Percentiles rank a stretch among this genome's conserved stretches.
These are phyloP conservation scores for Nycteola revayana DNA, from an alignment of 2,888 invertebrate species.

Conservation along the genomic window DNA sequence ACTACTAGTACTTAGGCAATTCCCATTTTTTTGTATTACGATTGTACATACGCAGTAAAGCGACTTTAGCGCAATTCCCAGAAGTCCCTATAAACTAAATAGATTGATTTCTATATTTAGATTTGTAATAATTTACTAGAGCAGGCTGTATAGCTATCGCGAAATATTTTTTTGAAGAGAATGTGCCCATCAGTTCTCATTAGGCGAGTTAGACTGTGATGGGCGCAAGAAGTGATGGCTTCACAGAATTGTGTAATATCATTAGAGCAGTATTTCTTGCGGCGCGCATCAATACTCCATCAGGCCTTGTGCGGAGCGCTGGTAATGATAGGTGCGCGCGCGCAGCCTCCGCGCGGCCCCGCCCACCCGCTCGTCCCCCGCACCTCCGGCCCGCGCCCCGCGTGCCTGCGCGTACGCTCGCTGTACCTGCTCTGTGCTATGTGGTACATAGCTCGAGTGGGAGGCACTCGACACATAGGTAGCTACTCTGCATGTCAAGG, in stretches of 20 bases:
- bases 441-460: no score
- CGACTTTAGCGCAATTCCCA: no score
- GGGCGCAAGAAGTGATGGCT: conserved; percentile 1
- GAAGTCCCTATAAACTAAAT: no score
- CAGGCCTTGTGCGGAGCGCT: conserved; percentile 17
- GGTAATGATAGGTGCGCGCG: conserved; percentile 20
- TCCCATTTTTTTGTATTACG: no score
- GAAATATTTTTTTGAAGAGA: conserved; percentile 17
- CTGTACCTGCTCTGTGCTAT: not conserved
- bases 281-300: conserved; percentile 24
- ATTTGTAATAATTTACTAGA: no score
- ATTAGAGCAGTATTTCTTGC: conserved; percentile 28
- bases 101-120: no score
- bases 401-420: not conserved
- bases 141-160: not conserved
- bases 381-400: not conserved
- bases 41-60: no score
- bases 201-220: no score
- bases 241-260: conserved; percentile 29
- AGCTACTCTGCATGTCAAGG: no score
- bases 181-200: no score
- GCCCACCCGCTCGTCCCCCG: conserved; percentile 2
- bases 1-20: no score
- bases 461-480: no score
- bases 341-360: conserved; percentile 22